Percentiles rank a stretch among this genome's conserved stretches.
These are phyloP conservation scores for Drosophila algonquin DNA, from an alignment of 2,888 invertebrate species.

Conservation along the genomic window DNA sequence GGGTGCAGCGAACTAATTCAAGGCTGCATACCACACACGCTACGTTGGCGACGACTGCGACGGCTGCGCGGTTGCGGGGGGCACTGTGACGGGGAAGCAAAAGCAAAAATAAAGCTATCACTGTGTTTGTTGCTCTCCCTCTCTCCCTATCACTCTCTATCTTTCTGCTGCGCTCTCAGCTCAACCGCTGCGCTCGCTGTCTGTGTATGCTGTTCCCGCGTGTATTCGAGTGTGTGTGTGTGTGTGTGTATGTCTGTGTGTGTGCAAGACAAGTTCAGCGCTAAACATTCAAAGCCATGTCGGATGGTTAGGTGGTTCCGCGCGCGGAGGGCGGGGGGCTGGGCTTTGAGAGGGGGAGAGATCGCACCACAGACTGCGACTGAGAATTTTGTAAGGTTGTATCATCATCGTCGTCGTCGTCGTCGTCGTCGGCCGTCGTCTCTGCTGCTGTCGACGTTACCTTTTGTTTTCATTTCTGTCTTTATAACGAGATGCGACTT, in stretches of 20 bases:
- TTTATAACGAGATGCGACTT: constrained; percentile 71
- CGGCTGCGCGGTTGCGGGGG: constrained; percentile 48
- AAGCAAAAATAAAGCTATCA: constrained; percentile 76
- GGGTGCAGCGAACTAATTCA: constrained; percentile 85
- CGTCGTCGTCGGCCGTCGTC: constrained; percentile 19
- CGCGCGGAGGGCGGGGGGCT: not conserved
- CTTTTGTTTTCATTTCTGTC: constrained; percentile 74
- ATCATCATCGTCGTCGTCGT: constrained; percentile 59
- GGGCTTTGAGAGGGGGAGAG: not conserved
- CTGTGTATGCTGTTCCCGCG: constrained; percentile 11
- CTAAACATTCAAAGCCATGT: constrained; percentile 77
- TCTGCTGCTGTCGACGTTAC: constrained; percentile 50
- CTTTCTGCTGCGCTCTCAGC: constrained; percentile 45
- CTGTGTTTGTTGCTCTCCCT: constrained; percentile 54
- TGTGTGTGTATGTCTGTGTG: constrained; percentile 39
- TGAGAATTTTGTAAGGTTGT: constrained; percentile 77
- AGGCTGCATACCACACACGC: constrained; percentile 84
- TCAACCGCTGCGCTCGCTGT: constrained; percentile 17
- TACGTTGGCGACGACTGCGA: constrained; percentile 22
- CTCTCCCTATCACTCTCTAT: constrained; percentile 31
- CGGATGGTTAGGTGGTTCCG: not conserved
- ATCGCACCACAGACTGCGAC: constrained; percentile 52
- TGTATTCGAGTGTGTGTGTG: constrained; percentile 32
- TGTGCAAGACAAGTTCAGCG: constrained; percentile 79
- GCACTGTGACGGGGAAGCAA: constrained; percentile 22